Evolutionary conservation across 2,113 vertebrate genomes (phyloP), one percentile per base, ranked within the genome.

Genomic region (Oryzias celebensis): DNA sequence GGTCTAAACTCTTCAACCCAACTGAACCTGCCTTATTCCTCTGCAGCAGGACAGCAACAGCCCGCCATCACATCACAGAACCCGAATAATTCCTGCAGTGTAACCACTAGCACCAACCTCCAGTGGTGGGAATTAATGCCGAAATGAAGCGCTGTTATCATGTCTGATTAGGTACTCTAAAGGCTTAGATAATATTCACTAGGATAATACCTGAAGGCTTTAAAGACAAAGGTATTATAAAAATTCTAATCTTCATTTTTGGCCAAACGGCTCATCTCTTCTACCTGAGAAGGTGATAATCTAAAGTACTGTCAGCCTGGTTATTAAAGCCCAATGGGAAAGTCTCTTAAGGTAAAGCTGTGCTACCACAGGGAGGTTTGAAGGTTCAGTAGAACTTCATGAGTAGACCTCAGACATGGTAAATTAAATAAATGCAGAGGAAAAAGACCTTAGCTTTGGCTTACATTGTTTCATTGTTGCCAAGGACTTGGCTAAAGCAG

Each of bases 161-260:
- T 55, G 59, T 73, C 77, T 86, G 86, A 89, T 87, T 83, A 86
- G 68, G 63, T 67, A 52, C 70, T 78, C 80, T 74, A 78, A 77
- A 77, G 68, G 68, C 74, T 49, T 28, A 80, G 84, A 83, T 88
- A 72, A 80, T 78, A 78, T 76, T 75, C 66, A 69, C 43, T 61
- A 71, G 75, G 80, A 77, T 78, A 75, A 78, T 81, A 71, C 65
- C 63, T 58, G 53, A 72, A 76, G 82, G 82, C 80, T 81, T 83
- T 80, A 68, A 67, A 78, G 78, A 71, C 69, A 80, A 74, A 83
- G 77, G 78, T 71, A 62, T 68, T 2, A 2, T 48, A 20, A 48
- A 67, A 70, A 48, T 16, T 5, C 65, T 50, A 51, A 54, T 58
- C 48, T 64, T 74, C 63, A 44, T 66, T 80, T 63, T 77, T 65